phyloP scores from a whole-genome alignment of 2,797 vertebrate species.

The Peromyscus nudipes region DNA sequence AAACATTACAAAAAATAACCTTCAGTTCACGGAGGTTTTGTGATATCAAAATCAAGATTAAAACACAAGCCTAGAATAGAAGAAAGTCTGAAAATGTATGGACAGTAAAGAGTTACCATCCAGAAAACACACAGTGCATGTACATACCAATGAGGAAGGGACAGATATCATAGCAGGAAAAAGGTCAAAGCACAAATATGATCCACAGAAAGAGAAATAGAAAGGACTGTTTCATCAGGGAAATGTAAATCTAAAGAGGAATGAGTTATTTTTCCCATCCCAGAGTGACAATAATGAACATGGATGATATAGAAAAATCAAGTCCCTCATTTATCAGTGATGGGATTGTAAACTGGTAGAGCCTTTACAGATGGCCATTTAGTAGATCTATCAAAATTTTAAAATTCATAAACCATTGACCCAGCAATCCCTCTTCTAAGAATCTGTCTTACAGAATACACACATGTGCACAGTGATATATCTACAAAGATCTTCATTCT shows the following conservation, averaged over 20 bases:
- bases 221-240: not conserved
- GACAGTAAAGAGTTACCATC: not conserved
- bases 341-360: not conserved
- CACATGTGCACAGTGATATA: slow-evolving; percentile 47
- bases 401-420: slow-evolving; percentile 71
- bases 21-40: not conserved
- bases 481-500: slow-evolving; percentile 60
- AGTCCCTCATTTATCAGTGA: not conserved
- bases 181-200: not conserved
- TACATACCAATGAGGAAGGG: not conserved
- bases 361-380: not conserved
- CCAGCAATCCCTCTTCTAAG: slow-evolving; percentile 56
- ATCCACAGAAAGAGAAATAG: not conserved
- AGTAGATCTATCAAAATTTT: slow-evolving; percentile 61
- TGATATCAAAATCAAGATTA: slow-evolving; percentile 25
- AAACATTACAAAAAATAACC: slow-evolving; percentile 20
- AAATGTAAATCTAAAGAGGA: not conserved
- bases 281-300: not conserved
- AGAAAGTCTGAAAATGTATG: not conserved
- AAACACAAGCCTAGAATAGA: slow-evolving; percentile 20
- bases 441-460: slow-evolving; percentile 43
- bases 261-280: not conserved
- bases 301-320: not conserved
- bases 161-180: not conserved
- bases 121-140: slow-evolving; percentile 13